Evolutionary conservation across 2,113 vertebrate species (phyloP).

Genomic region (Apistogramma diplotaenia): DNA sequence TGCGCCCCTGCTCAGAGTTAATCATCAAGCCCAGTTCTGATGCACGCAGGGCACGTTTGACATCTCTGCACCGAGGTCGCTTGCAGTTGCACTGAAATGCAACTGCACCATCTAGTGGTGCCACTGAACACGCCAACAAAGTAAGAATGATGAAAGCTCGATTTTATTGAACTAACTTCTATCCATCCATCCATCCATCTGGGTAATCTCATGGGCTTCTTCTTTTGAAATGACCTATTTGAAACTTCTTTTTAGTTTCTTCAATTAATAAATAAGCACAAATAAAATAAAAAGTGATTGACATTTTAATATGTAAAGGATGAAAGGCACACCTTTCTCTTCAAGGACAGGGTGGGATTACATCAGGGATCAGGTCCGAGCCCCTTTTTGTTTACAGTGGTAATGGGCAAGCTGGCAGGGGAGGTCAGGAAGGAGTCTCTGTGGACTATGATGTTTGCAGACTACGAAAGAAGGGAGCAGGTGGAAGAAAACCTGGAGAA

Average conservation of each 20-base stretch:
- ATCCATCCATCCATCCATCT: too few relatives aligned
- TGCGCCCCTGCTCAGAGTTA: too few relatives aligned
- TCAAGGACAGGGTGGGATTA: not conserved
- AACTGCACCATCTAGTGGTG: constrained; percentile 22
- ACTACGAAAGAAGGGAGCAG: rapidly evolving
- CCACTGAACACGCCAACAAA: not conserved
- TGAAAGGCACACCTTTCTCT: too few relatives aligned
- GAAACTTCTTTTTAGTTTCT: not conserved
- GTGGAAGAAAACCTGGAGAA: not conserved
- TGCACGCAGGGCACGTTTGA: not conserved
- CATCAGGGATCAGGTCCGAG: rapidly evolving
- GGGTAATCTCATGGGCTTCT: not conserved
- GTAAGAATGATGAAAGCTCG: rapidly evolving
- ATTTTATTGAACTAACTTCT: not conserved
- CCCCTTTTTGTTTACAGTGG: not conserved
- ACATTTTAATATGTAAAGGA: too few relatives aligned
- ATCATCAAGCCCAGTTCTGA: not conserved
- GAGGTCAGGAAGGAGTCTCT: too few relatives aligned
- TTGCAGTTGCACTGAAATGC: not conserved
- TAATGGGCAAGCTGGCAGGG: not conserved
- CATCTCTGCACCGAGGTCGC: not conserved
- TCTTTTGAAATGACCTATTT: not conserved
- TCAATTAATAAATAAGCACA: not conserved
- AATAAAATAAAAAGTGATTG: too few relatives aligned
- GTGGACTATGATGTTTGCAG: not conserved